A percentile compares a stretch with the other conserved stretches of the same genome.
phyloP scores from a whole-genome alignment of 2,888 invertebrate genomes.

The Microctonus hyperodae region DNA sequence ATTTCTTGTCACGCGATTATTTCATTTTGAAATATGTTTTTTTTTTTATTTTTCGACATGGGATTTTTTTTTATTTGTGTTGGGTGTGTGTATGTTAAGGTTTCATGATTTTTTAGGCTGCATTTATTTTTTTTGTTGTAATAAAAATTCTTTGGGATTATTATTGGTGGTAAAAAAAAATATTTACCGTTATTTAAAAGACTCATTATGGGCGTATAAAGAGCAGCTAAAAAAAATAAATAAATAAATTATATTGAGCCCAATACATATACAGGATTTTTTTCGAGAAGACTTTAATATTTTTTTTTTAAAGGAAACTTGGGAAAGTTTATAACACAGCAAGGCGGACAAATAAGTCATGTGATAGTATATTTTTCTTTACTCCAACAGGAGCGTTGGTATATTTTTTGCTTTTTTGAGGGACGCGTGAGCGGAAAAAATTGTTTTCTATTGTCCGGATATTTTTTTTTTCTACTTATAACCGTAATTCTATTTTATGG shows the following conservation, averaged over 20 bases:
- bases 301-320: not conserved
- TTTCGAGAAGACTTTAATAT: not conserved
- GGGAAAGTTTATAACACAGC: constrained; percentile 5
- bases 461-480: constrained; percentile 20
- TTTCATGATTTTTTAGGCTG: not conserved
- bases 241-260: not conserved
- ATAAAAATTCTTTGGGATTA: not conserved
- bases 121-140: not conserved
- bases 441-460: constrained; percentile 15
- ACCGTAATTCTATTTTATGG: constrained; percentile 41
- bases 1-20: not conserved
- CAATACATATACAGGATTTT: not conserved
- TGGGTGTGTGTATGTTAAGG: not conserved
- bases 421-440: constrained; percentile 21
- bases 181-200: not conserved
- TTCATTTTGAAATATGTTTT: not conserved
- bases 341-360: not conserved
- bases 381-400: not conserved
- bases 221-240: not conserved
- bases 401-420: constrained; percentile 19
- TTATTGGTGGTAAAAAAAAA: not conserved
- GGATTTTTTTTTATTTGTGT: not conserved
- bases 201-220: not conserved
- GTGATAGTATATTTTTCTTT: constrained; percentile 6
- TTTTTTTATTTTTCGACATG: not conserved